Evolutionary conservation across 2,113 vertebrate genomes (phyloP), one percentile per base, ranked within the genome.

Genomic region (Eubucco bourcierii): DNA sequence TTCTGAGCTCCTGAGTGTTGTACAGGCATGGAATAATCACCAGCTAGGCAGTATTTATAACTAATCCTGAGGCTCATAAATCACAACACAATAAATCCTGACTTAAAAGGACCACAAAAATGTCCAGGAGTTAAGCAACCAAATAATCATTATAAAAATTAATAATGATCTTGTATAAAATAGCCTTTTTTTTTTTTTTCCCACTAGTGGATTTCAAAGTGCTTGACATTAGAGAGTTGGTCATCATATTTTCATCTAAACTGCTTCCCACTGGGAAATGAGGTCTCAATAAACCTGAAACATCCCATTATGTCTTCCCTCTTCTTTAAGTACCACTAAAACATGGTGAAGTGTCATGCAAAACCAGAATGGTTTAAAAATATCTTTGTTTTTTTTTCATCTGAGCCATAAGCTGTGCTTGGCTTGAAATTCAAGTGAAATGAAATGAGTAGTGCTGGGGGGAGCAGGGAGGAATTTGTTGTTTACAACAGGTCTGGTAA

Each of bases 111-210:
- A 78, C 68, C 66, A 64, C 53, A 85, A 67, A 90, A 91, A 65
- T 10, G 13, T 77, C 72, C 68, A 61, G 56, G 56, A 93, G 65
- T n/a, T 87, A 80, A 83, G 85, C 58, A 94, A 88, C 37, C 13
- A 67, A 90, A 90, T 90, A 92, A 92, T 87, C 73, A 60, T 70
- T 68, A 63, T 27, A 76, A 66, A 91, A 94, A 94, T 92, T 95
- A 94, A 85, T 77, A 71, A 23, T n/a, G 19, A 17, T 87, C 75
- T 83, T 60, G 6, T 83, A 75, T 44, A 71, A 82, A 87, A 85
- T 20, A 44, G 18, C 91, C 53, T 71, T 92, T 88, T 87, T 71
- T 39, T 39, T 39, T 39, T 39, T 39, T 39, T 39, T 39, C 37
- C 37, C 64, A 47, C 66, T 24, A 53, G 64, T 44, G 84, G 23